A percentile compares a stretch with the other conserved stretches of the same genome.
Evolutionary conservation across 1,140 invertebrate species (phyloP).

Genomic region (Bombus vancouverensis): DNA sequence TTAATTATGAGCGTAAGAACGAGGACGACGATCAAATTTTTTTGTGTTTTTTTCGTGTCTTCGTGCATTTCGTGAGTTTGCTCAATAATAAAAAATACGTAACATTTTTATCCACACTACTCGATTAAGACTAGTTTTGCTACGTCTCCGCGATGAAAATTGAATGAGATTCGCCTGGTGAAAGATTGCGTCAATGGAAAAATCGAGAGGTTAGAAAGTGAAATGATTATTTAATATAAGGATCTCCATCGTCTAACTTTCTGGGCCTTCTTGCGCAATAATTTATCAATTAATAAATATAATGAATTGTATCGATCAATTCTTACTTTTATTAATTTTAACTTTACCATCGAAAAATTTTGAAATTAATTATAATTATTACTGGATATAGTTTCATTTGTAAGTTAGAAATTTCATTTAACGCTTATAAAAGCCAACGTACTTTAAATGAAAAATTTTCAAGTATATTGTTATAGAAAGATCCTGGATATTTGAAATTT

Average conservation of each 20-base stretch:
- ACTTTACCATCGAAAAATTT: no score
- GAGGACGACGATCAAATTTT: background rate
- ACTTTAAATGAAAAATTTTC: no score
- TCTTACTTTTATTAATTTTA: no score
- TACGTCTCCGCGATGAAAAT: background rate
- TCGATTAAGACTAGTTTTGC: background rate
- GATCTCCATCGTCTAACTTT: background rate
- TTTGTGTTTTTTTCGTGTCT: background rate
- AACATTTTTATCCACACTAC: background rate
- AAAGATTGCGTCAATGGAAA: background rate
- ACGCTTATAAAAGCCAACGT: no score
- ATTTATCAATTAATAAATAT: background rate
- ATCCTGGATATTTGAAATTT: no score
- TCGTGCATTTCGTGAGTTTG: background rate
- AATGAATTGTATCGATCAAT: no score
- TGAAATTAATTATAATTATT: no score
- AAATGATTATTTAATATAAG: background rate
- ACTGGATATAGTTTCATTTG: no score
- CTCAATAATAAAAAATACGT: slow-evolving; percentile 3
- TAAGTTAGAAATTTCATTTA: no score
- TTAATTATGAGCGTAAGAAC: background rate
- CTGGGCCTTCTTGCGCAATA: background rate
- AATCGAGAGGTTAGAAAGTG: background rate
- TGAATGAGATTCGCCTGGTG: background rate
- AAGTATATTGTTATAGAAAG: no score